Conservation (phyloP, 2,888 invertebrate genomes). For the Pristionchus entomophagus region DNA sequence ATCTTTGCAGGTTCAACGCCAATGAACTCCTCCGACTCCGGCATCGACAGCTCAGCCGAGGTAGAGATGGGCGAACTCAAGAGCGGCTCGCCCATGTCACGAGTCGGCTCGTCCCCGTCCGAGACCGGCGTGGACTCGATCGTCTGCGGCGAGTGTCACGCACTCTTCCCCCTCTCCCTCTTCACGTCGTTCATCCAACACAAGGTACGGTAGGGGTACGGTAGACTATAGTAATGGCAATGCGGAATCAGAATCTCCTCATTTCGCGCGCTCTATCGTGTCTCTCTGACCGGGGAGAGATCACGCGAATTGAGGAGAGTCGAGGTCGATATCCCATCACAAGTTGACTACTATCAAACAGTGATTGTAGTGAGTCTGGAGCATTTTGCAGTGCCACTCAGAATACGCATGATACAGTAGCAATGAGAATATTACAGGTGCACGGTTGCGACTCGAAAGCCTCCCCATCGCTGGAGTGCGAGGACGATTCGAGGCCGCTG, state of each 20-base stretch:
- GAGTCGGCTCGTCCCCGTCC: slow-evolving; percentile 57
- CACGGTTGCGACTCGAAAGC: slow-evolving; percentile 42
- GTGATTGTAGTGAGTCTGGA: neutral
- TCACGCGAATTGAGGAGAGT: too few species aligned
- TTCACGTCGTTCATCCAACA: slow-evolving; percentile 73
- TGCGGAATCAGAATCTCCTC: too few species aligned
- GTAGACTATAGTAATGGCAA: too few species aligned
- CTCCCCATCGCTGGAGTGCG: slow-evolving; percentile 1
- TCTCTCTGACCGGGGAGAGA: too few species aligned
- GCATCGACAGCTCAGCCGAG: slow-evolving; percentile 74
- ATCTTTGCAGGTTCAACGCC: slow-evolving; percentile 66
- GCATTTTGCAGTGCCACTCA: neutral
- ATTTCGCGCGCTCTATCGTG: too few species aligned
- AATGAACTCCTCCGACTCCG: slow-evolving; percentile 75
- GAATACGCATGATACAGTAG: too few species aligned
- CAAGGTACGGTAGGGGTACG: slow-evolving; percentile 62
- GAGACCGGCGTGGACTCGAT: slow-evolving; percentile 58
- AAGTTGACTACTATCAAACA: too few species aligned
- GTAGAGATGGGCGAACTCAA: slow-evolving; percentile 61
- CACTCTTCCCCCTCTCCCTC: slow-evolving; percentile 65
- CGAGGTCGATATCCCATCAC: too few species aligned
- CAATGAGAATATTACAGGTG: neutral
- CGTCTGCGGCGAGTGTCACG: slow-evolving; percentile 73
- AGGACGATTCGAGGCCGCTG: neutral
- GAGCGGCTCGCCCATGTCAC: slow-evolving; percentile 62